A percentile compares a stretch with the other conserved stretches of the same genome.
Evolutionary conservation across 2,888 invertebrate species (phyloP).

Genomic region (Tetragnatha montana): DNA sequence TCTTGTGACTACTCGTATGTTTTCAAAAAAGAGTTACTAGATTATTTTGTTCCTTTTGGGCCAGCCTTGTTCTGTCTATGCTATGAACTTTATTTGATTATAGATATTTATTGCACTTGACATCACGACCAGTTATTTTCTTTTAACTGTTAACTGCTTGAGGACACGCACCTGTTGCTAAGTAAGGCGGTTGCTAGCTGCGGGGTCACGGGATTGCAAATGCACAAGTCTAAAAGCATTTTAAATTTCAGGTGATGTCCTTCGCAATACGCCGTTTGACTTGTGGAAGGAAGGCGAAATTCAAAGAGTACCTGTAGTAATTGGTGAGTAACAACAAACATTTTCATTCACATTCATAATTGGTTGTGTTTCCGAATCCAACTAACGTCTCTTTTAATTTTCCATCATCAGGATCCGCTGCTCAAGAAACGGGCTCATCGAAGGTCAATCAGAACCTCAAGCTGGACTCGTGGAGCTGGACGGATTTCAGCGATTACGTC

Average conservation of each 20-base stretch:
- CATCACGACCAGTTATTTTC: no score
- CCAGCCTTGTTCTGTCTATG: no score
- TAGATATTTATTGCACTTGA: no score
- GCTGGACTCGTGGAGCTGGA: conserved; percentile 63
- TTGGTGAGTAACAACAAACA: conserved; percentile 57
- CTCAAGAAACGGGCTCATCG: conserved; percentile 65
- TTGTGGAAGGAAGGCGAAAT: conserved; percentile 63
- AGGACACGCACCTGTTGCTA: no score
- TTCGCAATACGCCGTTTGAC: conserved; percentile 57
- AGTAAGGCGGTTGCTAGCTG: no score
- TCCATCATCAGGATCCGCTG: conserved; percentile 54
- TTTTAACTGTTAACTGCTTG: no score
- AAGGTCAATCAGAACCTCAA: conserved; percentile 28
- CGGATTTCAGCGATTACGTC: conserved; percentile 68
- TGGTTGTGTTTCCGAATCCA: background rate
- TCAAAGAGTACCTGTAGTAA: conserved; percentile 71
- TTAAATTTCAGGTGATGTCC: conserved; percentile 46
- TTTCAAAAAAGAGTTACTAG: no score
- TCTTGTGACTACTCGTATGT: no score
- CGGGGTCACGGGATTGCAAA: no score
- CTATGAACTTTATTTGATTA: no score
- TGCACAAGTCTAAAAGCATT: no score
- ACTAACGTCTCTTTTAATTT: background rate
- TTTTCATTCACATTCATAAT: background rate
- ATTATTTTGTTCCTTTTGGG: no score